These are phyloP conservation scores for Reinhardtius hippoglossoides DNA, from an alignment of 2,113 vertebrate genomes.

Conservation along the genomic window DNA sequence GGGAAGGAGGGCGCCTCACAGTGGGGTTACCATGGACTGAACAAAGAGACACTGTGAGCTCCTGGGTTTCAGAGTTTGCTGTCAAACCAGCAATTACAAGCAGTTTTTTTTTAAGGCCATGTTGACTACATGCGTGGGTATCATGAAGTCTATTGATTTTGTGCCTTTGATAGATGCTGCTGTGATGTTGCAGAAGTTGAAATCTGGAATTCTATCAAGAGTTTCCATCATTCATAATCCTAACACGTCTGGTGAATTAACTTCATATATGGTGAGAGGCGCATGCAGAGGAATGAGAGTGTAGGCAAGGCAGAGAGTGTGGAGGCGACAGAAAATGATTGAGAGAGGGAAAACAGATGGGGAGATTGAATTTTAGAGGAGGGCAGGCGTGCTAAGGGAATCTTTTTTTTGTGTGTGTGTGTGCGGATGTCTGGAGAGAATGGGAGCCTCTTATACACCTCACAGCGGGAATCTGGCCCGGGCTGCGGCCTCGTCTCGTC, in stretches of 20 bases:
- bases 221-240: neutral
- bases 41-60: constrained; percentile 81
- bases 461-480: constrained; percentile 82
- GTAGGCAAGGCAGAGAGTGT: constrained; percentile 16
- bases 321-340: constrained; percentile 61
- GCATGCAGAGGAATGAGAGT: constrained; percentile 29
- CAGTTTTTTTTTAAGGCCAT: constrained; percentile 41
- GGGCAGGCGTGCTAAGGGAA: constrained; percentile 64
- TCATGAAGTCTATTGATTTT: constrained; percentile 5
- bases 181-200: constrained; percentile 12
- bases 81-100: constrained; percentile 72
- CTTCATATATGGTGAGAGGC: constrained; percentile 23
- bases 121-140: constrained; percentile 32
- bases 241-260: neutral
- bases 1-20: constrained; percentile 61
- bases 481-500: constrained; percentile 84
- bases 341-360: constrained; percentile 84
- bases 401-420: constrained; percentile 75
- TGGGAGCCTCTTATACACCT: constrained; percentile 83
- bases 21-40: constrained; percentile 48
- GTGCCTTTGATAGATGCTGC: constrained; percentile 18
- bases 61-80: constrained; percentile 70
- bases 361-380: constrained; percentile 76
- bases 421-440: constrained; percentile 78
- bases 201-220: neutral